phyloP scores from a whole-genome alignment of 1,140 invertebrate species.

The Zophobas atratus region DNA sequence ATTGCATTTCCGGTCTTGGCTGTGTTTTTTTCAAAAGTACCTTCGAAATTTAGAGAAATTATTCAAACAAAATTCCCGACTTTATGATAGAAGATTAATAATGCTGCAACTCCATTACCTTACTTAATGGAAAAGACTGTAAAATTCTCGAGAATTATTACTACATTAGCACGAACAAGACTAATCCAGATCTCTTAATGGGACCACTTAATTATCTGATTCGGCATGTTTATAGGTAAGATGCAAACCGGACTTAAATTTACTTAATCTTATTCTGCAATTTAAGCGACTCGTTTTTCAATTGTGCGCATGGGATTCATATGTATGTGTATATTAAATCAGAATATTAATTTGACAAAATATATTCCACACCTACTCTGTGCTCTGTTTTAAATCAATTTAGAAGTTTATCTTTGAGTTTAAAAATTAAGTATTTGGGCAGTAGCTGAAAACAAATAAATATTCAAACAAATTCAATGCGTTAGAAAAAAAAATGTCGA shows the following conservation, averaged over 20 bases:
- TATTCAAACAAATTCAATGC: too few relatives aligned
- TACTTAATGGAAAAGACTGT: constrained; percentile 17
- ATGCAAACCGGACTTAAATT: constrained; percentile 28
- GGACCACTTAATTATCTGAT: constrained; percentile 50
- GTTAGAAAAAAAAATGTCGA: too few relatives aligned
- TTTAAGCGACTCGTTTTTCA: constrained; percentile 20
- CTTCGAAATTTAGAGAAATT: constrained; percentile 1
- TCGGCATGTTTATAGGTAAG: constrained; percentile 43
- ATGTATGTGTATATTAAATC: neutral
- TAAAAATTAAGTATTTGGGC: too few relatives aligned
- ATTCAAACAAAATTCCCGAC: neutral
- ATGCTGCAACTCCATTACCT: neutral
- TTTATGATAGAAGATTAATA: constrained; percentile 1
- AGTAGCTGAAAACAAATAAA: too few relatives aligned
- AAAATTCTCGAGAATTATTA: constrained; percentile 36
- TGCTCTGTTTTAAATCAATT: too few relatives aligned
- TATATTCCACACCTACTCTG: too few relatives aligned
- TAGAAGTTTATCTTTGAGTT: too few relatives aligned
- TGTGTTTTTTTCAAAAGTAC: neutral
- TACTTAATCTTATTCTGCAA: constrained; percentile 17
- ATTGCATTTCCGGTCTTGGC: constrained; percentile 20
- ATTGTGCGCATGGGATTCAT: constrained; percentile 3
- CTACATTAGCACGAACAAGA: constrained; percentile 44
- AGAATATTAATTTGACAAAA: too few relatives aligned
- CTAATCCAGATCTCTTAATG: constrained; percentile 51